Evolutionary conservation across 2,888 invertebrate species (phyloP), one percentile per base, ranked within the genome.

Genomic region (Malacosoma neustria): DNA sequence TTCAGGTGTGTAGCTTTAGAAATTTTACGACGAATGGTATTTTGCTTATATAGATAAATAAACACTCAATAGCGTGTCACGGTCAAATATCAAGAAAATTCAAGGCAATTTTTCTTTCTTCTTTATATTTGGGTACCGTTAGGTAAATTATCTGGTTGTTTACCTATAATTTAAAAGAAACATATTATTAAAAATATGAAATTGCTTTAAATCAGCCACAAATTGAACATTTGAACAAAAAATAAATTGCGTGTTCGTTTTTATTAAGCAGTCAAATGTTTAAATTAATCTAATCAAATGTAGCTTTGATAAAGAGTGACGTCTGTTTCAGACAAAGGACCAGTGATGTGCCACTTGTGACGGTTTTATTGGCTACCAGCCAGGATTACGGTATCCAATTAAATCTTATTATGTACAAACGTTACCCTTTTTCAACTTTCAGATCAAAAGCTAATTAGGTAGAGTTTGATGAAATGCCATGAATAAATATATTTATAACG

Each of bases 241-340:
- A 22, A 9, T 7, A 2, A 22, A 9, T 22, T 22, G 22, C 22
- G 22, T 22, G 22, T 9, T 32, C 36, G 32, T 42, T 47, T 38
- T 36, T 41, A 38, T 46, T 44, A 37, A 37, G 34, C 43, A 39
- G 39, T 38, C 37, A 36, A 37, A 31, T 29, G 38, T 39, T 52
- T 47, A 48, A 61, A 59, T 42, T 46, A 57, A 56, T 57, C 52
- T 57, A 66, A 67, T 65, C 57, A 55, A 57, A 45, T 46, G 48
- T 35, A 30, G 35, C 42, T 41, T 41, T 54, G 55, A 68, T 65
- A 51, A 64, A 58, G 65, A 68, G 55, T 64, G 67, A 68, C 68
- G 48, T 37, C 43, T 46, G 52, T 57, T 60, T 41, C 34, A 45
- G 38, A 35, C 48, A 30, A 31, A 34, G 32, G 29, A 14, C 36